Evolutionary conservation across 1,140 invertebrate species (phyloP).

Genomic region (Drosophila sulfurigaster): DNA sequence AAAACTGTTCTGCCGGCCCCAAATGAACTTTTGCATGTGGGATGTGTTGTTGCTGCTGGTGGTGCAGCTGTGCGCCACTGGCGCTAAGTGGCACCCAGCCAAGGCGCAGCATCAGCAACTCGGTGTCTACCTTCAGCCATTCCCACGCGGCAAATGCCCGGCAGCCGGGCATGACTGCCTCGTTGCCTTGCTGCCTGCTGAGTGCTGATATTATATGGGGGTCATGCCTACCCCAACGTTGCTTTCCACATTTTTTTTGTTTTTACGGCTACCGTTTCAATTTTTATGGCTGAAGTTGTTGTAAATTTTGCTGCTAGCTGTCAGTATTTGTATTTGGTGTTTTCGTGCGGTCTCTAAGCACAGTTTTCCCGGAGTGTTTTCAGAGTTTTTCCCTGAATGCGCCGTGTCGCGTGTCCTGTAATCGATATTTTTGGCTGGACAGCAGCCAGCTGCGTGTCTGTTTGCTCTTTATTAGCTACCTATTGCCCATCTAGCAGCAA

Average conservation of each 20-base stretch:
- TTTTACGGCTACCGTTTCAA: constrained; percentile 75
- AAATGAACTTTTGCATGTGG: background rate
- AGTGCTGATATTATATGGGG: constrained; percentile 46
- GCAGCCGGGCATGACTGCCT: background rate
- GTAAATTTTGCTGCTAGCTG: constrained; percentile 64
- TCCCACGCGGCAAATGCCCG: too few relatives aligned
- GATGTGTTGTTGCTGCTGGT: constrained; percentile 1
- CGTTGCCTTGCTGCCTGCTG: constrained; percentile 52
- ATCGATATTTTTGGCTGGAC: constrained; percentile 65
- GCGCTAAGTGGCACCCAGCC: constrained; percentile 70
- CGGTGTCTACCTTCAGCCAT: constrained; percentile 13
- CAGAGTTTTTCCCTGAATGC: constrained; percentile 23
- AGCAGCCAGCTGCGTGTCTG: constrained; percentile 56
- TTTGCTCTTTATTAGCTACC: constrained; percentile 67
- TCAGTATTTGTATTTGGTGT: constrained; percentile 19
- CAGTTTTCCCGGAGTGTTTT: constrained; percentile 12
- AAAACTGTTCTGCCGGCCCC: constrained; percentile 6
- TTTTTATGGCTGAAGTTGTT: constrained; percentile 78
- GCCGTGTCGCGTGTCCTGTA: constrained; percentile 46
- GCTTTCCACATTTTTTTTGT: constrained; percentile 29
- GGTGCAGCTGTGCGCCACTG: constrained; percentile 53
- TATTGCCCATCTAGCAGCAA: constrained; percentile 50
- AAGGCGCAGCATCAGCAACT: constrained; percentile 68
- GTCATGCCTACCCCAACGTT: constrained; percentile 36
- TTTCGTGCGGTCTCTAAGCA: constrained; percentile 8